Conservation (phyloP, 2,113 vertebrate species). For the Paradisaea rubra region DNA sequence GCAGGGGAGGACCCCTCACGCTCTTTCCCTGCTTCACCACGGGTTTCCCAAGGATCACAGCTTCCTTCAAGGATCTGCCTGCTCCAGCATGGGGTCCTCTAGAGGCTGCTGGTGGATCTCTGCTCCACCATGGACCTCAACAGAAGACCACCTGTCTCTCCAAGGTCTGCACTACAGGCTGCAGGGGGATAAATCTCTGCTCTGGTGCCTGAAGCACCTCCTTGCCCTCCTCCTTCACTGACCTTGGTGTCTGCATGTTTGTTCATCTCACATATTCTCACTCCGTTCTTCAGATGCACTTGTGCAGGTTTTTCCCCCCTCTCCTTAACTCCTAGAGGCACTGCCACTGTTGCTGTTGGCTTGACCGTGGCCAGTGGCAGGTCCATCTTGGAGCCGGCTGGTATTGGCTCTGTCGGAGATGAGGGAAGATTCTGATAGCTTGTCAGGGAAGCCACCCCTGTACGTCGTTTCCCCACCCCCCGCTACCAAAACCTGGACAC, state of each 20-base stretch:
- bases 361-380: neutral
- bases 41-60: neutral
- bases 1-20: neutral
- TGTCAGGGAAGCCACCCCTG: neutral
- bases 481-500: accelerated
- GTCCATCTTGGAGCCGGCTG: neutral
- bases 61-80: neutral
- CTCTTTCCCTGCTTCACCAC: neutral
- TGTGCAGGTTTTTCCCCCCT: neutral
- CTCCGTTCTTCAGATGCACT: neutral
- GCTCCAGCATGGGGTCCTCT: neutral
- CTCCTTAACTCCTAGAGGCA: neutral
- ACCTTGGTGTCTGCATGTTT: neutral
- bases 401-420: accelerated
- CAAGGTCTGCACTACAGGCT: neutral
- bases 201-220: neutral
- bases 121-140: neutral
- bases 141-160: neutral
- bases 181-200: neutral
- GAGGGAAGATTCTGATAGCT: neutral
- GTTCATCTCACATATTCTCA: neutral
- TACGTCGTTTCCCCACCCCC: accelerated
- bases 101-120: neutral
- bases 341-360: neutral
- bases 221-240: neutral